These are phyloP conservation scores for Hemibagrus wyckioides DNA, from an alignment of 2,113 vertebrate genomes.

Conservation along the genomic window DNA sequence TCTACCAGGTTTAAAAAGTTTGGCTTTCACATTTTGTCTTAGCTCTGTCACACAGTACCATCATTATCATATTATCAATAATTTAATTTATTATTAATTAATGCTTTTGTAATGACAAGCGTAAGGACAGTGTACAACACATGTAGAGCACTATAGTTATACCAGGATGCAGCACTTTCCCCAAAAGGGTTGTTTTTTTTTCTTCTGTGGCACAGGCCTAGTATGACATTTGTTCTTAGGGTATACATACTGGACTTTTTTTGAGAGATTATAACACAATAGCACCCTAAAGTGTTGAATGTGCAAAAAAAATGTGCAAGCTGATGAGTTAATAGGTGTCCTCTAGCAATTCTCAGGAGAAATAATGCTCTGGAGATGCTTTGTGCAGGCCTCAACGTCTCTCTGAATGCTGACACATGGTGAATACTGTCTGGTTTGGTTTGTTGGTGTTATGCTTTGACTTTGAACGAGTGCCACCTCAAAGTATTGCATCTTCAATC, in stretches of 20 bases:
- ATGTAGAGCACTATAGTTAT: neutral
- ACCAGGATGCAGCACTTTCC: neutral
- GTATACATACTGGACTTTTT: neutral
- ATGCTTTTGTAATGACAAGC: neutral
- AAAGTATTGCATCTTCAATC: constrained; percentile 23
- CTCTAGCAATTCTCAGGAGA: constrained; percentile 26
- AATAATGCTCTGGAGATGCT: constrained; percentile 3
- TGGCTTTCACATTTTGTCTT: too few species aligned
- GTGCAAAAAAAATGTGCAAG: constrained; percentile 19
- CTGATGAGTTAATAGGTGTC: constrained; percentile 42
- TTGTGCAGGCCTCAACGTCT: neutral
- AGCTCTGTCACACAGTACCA: neutral
- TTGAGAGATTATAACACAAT: neutral
- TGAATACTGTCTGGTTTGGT: constrained; percentile 18
- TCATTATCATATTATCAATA: neutral
- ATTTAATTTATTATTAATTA: neutral
- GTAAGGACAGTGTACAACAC: neutral
- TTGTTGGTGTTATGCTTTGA: constrained; percentile 25
- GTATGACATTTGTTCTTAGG: neutral
- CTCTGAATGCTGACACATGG: constrained; percentile 23
- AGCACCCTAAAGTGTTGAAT: constrained; percentile 31
- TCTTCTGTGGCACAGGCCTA: neutral
- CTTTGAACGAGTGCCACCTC: constrained; percentile 28
- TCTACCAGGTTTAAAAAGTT: too few species aligned
- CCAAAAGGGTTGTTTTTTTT: neutral